Percentiles rank a stretch among this genome's conserved stretches.
These are phyloP conservation scores for Temnothorax curvispinosus DNA, from an alignment of 1,140 invertebrate genomes.

Conservation along the genomic window DNA sequence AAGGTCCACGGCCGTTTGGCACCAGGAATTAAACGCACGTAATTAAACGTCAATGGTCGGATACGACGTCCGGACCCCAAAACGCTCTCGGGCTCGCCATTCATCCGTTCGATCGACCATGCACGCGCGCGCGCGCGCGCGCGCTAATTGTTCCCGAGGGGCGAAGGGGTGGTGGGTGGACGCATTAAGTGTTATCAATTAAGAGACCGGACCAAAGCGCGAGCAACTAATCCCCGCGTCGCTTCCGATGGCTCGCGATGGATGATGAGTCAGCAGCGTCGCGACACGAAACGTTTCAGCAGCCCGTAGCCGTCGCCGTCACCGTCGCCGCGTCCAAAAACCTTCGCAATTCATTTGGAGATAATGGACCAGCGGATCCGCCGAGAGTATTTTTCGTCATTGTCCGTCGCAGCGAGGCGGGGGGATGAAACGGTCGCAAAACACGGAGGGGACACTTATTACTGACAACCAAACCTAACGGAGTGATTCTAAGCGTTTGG, in stretches of 20 bases:
- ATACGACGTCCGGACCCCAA: background rate
- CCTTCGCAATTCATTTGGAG: constrained; percentile 6
- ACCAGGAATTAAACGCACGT: background rate
- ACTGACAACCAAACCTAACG: background rate
- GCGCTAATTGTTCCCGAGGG: constrained; percentile 8
- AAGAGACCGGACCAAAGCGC: constrained; percentile 3
- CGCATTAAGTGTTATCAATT: constrained; percentile 48
- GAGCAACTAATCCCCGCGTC: constrained; percentile 31
- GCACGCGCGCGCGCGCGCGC: background rate
- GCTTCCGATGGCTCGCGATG: background rate
- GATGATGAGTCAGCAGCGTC: constrained; percentile 46
- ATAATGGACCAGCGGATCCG: constrained; percentile 43
- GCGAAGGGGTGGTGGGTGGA: background rate
- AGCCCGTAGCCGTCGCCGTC: background rate
- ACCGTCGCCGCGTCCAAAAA: background rate
- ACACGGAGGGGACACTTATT: background rate
- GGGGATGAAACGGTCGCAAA: background rate
- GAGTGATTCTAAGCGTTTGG: background rate
- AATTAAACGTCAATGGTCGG: constrained; percentile 29
- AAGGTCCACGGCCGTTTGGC: background rate
- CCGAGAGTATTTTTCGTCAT: constrained; percentile 33
- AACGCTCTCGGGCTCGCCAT: background rate
- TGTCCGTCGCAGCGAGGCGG: background rate
- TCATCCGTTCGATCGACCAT: constrained; percentile 15
- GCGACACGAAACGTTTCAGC: background rate